phyloP scores from a whole-genome alignment of 2,797 vertebrate species.

The Alcedo atthis region DNA sequence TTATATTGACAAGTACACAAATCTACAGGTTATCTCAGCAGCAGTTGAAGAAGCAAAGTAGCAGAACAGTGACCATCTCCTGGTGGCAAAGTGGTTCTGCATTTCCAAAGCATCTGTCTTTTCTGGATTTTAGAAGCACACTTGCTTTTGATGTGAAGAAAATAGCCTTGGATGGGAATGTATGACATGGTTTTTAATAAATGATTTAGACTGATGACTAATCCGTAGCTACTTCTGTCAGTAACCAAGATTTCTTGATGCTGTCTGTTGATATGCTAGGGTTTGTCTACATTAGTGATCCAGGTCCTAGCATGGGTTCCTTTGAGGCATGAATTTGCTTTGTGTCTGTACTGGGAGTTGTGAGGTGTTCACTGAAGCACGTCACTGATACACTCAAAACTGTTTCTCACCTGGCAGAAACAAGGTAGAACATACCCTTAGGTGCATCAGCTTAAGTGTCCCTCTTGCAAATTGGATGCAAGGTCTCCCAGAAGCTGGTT shows the following conservation, averaged over 20 bases:
- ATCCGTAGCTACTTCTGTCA: not conserved
- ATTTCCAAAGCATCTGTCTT: not conserved
- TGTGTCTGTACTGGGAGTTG: not conserved
- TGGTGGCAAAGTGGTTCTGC: constrained; percentile 8
- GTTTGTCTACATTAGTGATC: not conserved
- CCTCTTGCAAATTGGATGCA: not conserved
- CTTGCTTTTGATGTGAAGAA: not conserved
- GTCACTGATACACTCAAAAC: not conserved
- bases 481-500: not conserved
- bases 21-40: not conserved
- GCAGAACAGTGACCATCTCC: constrained; percentile 9
- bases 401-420: not conserved
- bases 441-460: not conserved
- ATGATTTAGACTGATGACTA: not conserved
- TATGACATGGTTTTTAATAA: not conserved
- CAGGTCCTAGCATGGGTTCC: not conserved
- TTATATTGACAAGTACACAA: not conserved
- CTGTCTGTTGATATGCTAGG: not conserved
- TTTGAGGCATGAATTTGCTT: not conserved
- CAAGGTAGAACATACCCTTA: not conserved
- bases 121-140: not conserved
- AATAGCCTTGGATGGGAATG: not conserved
- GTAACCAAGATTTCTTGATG: not conserved
- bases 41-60: not conserved
- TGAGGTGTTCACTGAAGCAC: not conserved